phyloP scores from a whole-genome alignment of 2,113 vertebrate species.

The Dicaeum eximium region DNA sequence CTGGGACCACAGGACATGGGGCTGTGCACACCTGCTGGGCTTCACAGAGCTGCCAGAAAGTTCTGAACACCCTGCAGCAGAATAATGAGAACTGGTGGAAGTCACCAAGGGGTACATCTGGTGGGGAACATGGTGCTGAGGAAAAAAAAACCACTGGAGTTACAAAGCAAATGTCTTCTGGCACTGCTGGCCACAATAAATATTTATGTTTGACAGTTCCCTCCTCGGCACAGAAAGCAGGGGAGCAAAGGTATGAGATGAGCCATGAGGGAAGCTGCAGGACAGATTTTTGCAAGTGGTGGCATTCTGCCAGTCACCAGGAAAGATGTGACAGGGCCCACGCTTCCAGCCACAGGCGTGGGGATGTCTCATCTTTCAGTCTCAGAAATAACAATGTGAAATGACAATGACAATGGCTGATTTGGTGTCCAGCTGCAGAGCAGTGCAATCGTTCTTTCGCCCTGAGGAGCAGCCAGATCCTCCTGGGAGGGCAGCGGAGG shows the following conservation, averaged over 20 bases:
- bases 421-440: neutral
- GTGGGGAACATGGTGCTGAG: neutral
- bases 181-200: neutral
- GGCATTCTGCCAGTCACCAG: neutral
- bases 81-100: neutral
- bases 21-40: accelerated
- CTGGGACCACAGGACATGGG: neutral
- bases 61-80: too few relatives aligned
- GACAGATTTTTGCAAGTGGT: neutral
- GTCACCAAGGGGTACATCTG: neutral
- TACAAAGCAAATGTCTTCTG: neutral
- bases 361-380: neutral
- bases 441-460: neutral
- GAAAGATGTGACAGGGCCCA: neutral
- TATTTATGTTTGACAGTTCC: neutral
- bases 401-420: neutral
- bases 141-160: neutral
- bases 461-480: neutral
- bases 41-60: neutral
- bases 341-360: neutral
- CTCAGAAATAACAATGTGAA: neutral
- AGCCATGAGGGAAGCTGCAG: neutral
- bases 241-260: neutral
- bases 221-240: neutral
- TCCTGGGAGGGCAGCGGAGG: neutral